Conservation (phyloP, 2,888 invertebrate species). For the Timema cristinae region DNA sequence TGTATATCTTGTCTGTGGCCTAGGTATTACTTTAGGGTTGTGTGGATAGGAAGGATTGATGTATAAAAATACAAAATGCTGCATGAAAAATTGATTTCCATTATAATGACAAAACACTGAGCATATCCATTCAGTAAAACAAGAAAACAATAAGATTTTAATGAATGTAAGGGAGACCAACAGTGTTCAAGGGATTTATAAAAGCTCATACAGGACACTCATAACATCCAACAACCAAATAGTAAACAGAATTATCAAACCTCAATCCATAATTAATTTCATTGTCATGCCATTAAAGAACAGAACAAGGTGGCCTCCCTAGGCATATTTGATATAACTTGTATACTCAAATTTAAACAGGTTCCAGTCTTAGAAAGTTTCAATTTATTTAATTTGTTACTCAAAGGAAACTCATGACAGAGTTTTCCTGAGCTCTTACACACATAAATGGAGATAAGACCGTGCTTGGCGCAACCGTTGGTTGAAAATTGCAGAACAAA, state of each 20-base stretch:
- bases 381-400: conserved; percentile 29
- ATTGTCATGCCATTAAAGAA: conserved; percentile 28
- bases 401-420: conserved; percentile 33
- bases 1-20: too few relatives aligned
- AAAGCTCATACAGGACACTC: conserved; percentile 38
- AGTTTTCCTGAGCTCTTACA: conserved; percentile 35
- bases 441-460: too few relatives aligned
- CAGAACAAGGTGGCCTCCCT: conserved; percentile 32
- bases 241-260: conserved; percentile 36
- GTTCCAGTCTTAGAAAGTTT: conserved; percentile 35
- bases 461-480: conserved; percentile 22
- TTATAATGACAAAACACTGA: conserved; percentile 41
- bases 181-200: conserved; percentile 36
- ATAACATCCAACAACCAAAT: conserved; percentile 38
- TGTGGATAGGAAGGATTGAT: too few relatives aligned
- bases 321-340: conserved; percentile 33
- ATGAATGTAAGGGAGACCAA: conserved; percentile 36
- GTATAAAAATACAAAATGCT: too few relatives aligned
- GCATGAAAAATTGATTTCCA: conserved; percentile 39
- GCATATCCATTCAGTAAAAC: conserved; percentile 40
- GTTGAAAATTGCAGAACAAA: conserved; percentile 22
- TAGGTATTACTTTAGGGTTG: too few relatives aligned
- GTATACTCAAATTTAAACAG: conserved; percentile 33
- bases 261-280: conserved; percentile 32
- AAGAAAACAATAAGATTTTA: conserved; percentile 37